phyloP scores from a whole-genome alignment of 2,113 vertebrate species.

The Gymnorhina tibicen region DNA sequence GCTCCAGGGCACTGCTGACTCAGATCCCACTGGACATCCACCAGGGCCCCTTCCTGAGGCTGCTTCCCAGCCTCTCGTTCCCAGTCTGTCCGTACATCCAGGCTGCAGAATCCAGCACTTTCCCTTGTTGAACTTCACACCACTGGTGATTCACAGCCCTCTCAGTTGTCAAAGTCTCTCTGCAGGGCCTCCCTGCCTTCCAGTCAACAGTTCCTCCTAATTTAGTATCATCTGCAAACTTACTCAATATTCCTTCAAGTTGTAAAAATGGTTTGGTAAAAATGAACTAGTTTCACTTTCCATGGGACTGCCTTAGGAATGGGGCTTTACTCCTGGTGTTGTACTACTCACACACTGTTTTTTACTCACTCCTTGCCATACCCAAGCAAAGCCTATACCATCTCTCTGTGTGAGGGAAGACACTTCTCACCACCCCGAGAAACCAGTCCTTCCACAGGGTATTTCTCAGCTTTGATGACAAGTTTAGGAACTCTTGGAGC shows the following conservation, averaged over 20 bases:
- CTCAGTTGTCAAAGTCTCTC: too few species aligned
- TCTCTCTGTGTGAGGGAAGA: not conserved
- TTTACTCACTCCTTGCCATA: not conserved
- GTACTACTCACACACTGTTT: not conserved
- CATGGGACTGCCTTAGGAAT: not conserved
- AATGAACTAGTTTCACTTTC: not conserved
- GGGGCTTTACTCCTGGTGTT: not conserved
- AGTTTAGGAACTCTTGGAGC: not conserved
- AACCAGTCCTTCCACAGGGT: not conserved
- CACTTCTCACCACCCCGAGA: not conserved
- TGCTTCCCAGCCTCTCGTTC: not conserved
- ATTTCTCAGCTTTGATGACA: not conserved
- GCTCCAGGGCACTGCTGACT: not conserved
- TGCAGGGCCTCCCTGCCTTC: not conserved
- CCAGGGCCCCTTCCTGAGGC: not conserved
- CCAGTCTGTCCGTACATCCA: not conserved
- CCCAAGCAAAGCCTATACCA: not conserved
- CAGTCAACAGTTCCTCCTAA: not conserved
- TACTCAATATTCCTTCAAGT: not conserved
- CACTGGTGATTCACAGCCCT: not conserved
- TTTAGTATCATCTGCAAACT: not conserved
- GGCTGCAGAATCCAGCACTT: accelerated
- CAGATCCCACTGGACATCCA: too few species aligned
- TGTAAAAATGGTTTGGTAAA: not conserved
- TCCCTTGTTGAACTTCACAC: too few species aligned